These are phyloP conservation scores for Drosophila ohnishii DNA, from an alignment of 1,140 invertebrate species.

Conservation along the genomic window DNA sequence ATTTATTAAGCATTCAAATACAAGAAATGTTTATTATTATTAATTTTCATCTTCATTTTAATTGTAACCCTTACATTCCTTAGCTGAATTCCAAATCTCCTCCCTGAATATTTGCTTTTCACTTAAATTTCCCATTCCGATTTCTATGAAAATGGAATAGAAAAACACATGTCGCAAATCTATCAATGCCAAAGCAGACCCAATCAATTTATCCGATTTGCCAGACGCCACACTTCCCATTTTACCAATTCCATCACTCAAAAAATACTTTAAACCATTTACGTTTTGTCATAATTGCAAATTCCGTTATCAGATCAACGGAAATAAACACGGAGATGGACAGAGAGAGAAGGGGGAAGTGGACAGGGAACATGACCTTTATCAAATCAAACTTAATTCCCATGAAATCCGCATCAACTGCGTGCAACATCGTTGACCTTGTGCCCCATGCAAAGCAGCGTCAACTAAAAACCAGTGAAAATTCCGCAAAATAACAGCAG, in stretches of 20 bases:
- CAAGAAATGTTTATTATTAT: neutral
- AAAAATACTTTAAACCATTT: constrained; percentile 45
- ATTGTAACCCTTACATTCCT: neutral
- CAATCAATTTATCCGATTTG: constrained; percentile 36
- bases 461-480: constrained; percentile 34
- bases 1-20: neutral
- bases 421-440: constrained; percentile 60
- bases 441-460: constrained; percentile 22
- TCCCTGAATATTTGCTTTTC: neutral
- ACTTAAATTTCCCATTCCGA: neutral
- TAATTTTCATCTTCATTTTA: neutral
- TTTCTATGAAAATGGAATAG: neutral
- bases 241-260: constrained; percentile 27
- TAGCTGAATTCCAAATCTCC: neutral
- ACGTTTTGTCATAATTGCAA: constrained; percentile 52
- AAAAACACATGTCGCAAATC: constrained; percentile 25
- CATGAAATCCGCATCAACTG: constrained; percentile 55
- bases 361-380: constrained; percentile 48
- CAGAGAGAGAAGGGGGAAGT: neutral
- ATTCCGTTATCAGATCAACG: constrained; percentile 51
- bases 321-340: constrained; percentile 21
- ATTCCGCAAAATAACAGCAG: constrained; percentile 22
- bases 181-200: constrained; percentile 21
- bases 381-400: constrained; percentile 61
- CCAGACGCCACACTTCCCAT: constrained; percentile 10